Base-by-base conservation (phyloP, 2,888 invertebrate genomes). In the Acrobasis repandana region DNA sequence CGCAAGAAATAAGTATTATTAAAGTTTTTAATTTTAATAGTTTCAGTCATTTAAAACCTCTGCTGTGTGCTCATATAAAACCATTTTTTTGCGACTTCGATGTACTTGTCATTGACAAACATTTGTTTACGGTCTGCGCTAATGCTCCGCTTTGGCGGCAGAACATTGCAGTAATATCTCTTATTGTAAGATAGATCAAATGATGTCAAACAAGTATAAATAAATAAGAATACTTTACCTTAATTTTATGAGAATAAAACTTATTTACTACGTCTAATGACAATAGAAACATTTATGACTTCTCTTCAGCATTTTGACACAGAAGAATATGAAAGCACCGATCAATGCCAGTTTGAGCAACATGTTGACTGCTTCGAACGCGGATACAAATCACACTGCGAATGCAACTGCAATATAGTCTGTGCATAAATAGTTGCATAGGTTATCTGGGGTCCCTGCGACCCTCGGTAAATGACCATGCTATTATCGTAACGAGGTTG, bases 321-420 rank as follows among this genome's bases (percentile, higher is more conserved):
- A 88, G 65, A 90, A 72, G 64, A 89, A 87, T 71, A 88, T 75
- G 0, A 91, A 63, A 58, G 74, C 80, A 70, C 90, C 88, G 50
- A 92, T 69, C n/a, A 92, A 63, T 5, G 84, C 84, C 11, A 92
- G 68, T 72, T 92, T 92, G 1, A 92, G 73, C 68, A 91, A 76
- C 91, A 91, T 88, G 16, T 67, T 79, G 75, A 75, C 75, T 73
- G 72, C 54, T 66, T 66, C 10, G 62, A 62, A 51, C 65, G 63
- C 65, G 38, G 58, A 59, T 64, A 68, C 65, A 69, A 67, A 71
- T 66, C 70, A 66, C 69, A 82, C 82, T 85, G 79, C 66, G 56
- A 52, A 59, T 56, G 65, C 49, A 5, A 43, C n/a, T 43, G 28
- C 28, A 62, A 62, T 61, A 66, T 15, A 60, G 50, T 61, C 50